phyloP scores from a whole-genome alignment of 2,797 vertebrate genomes.

The Echiichthys vipera region DNA sequence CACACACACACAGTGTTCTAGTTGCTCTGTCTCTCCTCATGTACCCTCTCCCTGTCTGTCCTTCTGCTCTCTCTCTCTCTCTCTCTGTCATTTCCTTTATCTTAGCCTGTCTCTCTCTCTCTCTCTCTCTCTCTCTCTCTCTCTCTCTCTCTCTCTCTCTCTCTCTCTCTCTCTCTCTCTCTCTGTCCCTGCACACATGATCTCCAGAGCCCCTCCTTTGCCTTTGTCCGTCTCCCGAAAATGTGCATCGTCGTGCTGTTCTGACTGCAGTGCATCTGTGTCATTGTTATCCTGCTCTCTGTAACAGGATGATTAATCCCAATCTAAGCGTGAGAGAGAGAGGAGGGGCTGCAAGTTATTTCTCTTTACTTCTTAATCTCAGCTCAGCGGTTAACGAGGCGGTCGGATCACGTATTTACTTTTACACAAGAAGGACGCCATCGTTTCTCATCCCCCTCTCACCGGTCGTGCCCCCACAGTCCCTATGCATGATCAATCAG shows the following conservation, averaged over 20 bases:
- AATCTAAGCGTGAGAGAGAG: conserved; percentile 32
- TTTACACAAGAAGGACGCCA: conserved; percentile 70
- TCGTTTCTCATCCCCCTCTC: conserved; percentile 57
- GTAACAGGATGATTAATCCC: conserved; percentile 60
- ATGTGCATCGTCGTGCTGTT: no score
- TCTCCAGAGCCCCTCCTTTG: conserved; percentile 13
- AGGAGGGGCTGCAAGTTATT: conserved; percentile 30
- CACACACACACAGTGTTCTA: conserved; percentile 11
- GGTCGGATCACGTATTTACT: conserved; percentile 68
- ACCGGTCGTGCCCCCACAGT: conserved; percentile 57
- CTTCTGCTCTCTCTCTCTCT: conserved; percentile 56
- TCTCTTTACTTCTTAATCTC: conserved; percentile 55
- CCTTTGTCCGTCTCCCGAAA: conserved; percentile 24
- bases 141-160: conserved; percentile 61
- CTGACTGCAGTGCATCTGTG: conserved; percentile 45
- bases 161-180: conserved; percentile 35
- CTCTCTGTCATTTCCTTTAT: conserved; percentile 21
- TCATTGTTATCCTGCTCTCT: conserved; percentile 45
- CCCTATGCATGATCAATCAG: conserved; percentile 75
- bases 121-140: conserved; percentile 35
- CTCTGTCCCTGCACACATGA: conserved; percentile 19
- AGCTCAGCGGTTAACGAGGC: conserved; percentile 66
- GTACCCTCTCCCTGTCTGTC: conserved; percentile 48
- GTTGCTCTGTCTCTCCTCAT: conserved; percentile 30
- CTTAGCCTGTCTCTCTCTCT: conserved; percentile 31